Conservation (phyloP, 2,797 vertebrate genomes). For the Carduelis carduelis region DNA sequence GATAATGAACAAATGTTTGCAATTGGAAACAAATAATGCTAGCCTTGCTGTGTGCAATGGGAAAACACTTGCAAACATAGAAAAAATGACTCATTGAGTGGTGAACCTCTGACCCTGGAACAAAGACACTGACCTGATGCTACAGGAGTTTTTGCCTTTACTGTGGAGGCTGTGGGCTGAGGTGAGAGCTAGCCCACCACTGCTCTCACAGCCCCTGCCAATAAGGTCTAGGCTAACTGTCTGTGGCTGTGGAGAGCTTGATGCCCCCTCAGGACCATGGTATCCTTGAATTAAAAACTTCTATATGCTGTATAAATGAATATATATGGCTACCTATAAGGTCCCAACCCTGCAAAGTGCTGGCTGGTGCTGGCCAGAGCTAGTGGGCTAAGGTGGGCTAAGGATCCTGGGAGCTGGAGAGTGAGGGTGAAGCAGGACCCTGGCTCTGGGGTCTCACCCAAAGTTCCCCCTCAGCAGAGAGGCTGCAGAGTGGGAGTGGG, state of each 20-base stretch:
- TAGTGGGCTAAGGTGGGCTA: neutral
- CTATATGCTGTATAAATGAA: neutral
- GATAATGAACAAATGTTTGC: conserved; percentile 32
- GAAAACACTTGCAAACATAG: neutral
- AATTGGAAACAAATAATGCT: neutral
- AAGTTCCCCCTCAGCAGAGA: neutral
- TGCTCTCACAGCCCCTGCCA: accelerated
- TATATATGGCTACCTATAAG: neutral
- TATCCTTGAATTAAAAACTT: neutral
- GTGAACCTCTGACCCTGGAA: neutral
- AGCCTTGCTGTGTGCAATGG: neutral
- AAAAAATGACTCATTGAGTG: neutral
- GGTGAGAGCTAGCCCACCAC: neutral
- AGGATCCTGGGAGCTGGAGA: neutral
- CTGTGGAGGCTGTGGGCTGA: neutral
- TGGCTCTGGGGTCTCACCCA: accelerated
- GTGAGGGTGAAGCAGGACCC: accelerated
- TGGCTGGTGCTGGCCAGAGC: accelerated
- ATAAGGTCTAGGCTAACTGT: too few relatives aligned
- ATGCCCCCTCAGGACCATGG: accelerated
- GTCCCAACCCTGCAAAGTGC: neutral
- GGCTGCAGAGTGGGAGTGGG: neutral
- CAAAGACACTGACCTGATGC: neutral
- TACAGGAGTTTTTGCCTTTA: neutral
- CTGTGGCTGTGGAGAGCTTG: neutral